Percentiles rank a stretch among this genome's conserved stretches.
Conservation (phyloP, 2,888 invertebrate species). For the Drosophila kambysellisi region DNA sequence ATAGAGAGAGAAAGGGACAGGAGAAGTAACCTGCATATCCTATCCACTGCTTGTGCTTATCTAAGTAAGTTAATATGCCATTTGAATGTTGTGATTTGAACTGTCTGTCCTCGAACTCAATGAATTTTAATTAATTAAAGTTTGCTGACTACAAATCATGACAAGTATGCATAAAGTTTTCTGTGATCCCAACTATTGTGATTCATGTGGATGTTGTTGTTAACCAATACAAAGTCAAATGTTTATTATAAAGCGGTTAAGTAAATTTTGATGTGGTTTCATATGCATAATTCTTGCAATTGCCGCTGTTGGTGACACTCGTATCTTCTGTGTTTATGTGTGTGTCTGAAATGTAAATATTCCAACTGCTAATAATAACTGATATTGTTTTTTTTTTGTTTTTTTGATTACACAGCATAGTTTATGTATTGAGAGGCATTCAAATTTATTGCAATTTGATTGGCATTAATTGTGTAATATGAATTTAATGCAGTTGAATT, state of each 20-base stretch:
- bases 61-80: constrained; percentile 78
- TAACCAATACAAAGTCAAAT: constrained; percentile 42
- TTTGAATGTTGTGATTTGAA: constrained; percentile 67
- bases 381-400: constrained; percentile 27
- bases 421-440: constrained; percentile 4
- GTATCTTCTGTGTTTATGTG: background rate
- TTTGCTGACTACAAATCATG: constrained; percentile 52
- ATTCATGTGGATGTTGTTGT: constrained; percentile 21
- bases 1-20: background rate
- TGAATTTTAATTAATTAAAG: constrained; percentile 80
- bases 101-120: constrained; percentile 38
- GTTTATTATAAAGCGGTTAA: constrained; percentile 36
- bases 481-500: constrained; percentile 15
- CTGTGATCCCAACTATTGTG: constrained; percentile 12
- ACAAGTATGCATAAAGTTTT: constrained; percentile 43
- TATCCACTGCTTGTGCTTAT: constrained; percentile 53
- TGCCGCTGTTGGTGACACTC: background rate
- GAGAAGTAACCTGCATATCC: constrained; percentile 16
- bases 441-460: constrained; percentile 18
- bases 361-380: constrained; percentile 9
- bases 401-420: constrained; percentile 1
- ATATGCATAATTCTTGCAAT: constrained; percentile 6
- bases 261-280: constrained; percentile 12
- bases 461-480: constrained; percentile 19
- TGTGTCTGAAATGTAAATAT: constrained; percentile 10